Evolutionary conservation across 2,888 invertebrate species (phyloP).

Genomic region (Thera britannica): DNA sequence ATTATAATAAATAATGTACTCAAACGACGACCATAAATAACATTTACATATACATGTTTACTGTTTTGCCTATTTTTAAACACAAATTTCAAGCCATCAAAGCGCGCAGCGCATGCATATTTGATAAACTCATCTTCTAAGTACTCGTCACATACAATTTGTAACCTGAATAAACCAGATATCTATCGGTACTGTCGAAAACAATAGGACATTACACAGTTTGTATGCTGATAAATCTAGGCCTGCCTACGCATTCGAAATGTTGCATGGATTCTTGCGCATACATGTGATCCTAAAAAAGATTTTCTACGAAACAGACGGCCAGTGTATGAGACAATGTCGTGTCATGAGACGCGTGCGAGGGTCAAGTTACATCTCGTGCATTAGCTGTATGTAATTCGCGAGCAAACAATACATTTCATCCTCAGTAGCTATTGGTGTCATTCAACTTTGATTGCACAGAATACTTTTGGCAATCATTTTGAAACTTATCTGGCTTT

Average conservation of each 20-base stretch:
- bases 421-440: conserved; percentile 34
- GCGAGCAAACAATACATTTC: conserved; percentile 31
- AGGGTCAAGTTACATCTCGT: conserved; percentile 50
- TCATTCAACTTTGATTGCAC: conserved; percentile 45
- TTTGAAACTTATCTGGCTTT: conserved; percentile 2
- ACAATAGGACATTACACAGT: conserved; percentile 66
- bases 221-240: conserved; percentile 58
- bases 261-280: conserved; percentile 54
- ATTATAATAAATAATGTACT: not conserved
- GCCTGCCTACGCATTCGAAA: conserved; percentile 63
- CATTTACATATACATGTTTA: not conserved
- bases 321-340: conserved; percentile 58
- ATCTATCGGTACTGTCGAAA: conserved; percentile 56
- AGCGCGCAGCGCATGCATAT: conserved; percentile 18
- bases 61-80: conserved; percentile 5
- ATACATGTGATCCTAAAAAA: conserved; percentile 56
- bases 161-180: conserved; percentile 61
- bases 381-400: conserved; percentile 35
- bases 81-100: conserved; percentile 11
- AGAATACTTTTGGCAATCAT: conserved; percentile 14
- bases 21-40: not conserved
- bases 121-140: conserved; percentile 17
- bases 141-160: conserved; percentile 52
- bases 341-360: conserved; percentile 56
- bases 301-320: conserved; percentile 62